Percentiles rank a stretch among this genome's conserved stretches.
phyloP scores from a whole-genome alignment of 2,797 vertebrate genomes.

The Danionella dracula region DNA sequence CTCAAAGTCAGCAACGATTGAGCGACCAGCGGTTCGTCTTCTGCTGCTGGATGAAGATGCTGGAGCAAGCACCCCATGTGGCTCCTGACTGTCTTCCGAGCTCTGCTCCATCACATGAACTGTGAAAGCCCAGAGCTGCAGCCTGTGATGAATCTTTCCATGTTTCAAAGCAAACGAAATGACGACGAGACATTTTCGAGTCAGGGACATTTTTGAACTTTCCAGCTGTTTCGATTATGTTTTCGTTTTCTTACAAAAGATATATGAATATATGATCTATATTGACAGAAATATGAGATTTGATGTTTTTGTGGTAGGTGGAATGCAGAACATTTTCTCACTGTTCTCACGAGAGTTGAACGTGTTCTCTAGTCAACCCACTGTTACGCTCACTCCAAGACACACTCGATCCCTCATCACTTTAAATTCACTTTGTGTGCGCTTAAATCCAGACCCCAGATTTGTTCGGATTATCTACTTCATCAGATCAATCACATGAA shows the following conservation, averaged over 20 bases:
- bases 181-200: slow-evolving; percentile 28
- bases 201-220: slow-evolving; percentile 44
- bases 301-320: slow-evolving; percentile 41
- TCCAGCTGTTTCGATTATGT: slow-evolving; percentile 24
- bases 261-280: slow-evolving; percentile 56
- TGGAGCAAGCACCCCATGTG: background rate
- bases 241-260: slow-evolving; percentile 44
- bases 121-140: slow-evolving; percentile 11
- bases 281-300: slow-evolving; percentile 54
- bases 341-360: slow-evolving; percentile 55
- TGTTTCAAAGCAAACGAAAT: slow-evolving; percentile 17
- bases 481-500: background rate
- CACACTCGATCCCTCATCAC: slow-evolving; percentile 17
- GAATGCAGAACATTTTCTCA: slow-evolving; percentile 48
- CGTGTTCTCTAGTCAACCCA: slow-evolving; percentile 50
- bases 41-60: background rate
- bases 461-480: background rate
- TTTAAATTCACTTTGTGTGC: slow-evolving; percentile 9
- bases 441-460: background rate
- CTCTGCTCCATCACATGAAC: slow-evolving; percentile 7
- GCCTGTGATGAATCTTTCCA: slow-evolving; percentile 8
- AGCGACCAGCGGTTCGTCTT: background rate
- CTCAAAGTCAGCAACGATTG: slow-evolving; percentile 7
- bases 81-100: slow-evolving; percentile 21
- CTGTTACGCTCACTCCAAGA: slow-evolving; percentile 20